Evolutionary conservation across 2,113 vertebrate species (phyloP).

Genomic region (Gnathonemus echidnorhynchus): DNA sequence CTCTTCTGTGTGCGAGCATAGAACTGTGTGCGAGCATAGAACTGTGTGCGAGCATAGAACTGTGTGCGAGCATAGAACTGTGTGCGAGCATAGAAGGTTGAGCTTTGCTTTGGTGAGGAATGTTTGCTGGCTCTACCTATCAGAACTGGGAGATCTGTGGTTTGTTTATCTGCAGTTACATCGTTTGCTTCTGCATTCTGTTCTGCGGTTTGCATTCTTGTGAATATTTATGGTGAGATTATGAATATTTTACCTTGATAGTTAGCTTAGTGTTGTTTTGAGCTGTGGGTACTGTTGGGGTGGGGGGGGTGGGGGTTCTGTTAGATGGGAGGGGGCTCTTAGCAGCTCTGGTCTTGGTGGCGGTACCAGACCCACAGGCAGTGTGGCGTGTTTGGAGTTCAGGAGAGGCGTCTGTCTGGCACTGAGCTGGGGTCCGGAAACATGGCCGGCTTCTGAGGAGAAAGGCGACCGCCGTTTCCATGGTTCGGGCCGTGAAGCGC

Average conservation of each 20-base stretch:
- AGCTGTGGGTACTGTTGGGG: neutral
- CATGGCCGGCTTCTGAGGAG: neutral
- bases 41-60: neutral
- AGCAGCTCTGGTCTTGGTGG: neutral
- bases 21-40: too few relatives aligned
- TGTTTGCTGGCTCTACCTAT: neutral
- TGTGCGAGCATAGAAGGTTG: neutral
- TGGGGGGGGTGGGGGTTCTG: neutral
- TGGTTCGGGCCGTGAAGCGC: neutral
- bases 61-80: neutral
- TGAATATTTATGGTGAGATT: neutral
- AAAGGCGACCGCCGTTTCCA: neutral
- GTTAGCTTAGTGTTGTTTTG: neutral
- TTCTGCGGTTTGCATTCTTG: neutral
- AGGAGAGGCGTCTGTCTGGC: neutral
- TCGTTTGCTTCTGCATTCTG: neutral
- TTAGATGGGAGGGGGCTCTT: neutral
- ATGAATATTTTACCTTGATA: neutral
- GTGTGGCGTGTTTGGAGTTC: neutral
- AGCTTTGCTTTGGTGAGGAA: neutral
- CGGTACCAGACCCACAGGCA: neutral
- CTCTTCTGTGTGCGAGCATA: neutral
- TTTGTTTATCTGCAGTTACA: neutral
- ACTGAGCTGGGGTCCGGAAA: neutral
- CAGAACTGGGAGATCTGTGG: neutral